Evolutionary conservation across 2,888 invertebrate genomes (phyloP), one percentile per base, ranked within the genome.

Genomic region (Lomographa bimaculata): DNA sequence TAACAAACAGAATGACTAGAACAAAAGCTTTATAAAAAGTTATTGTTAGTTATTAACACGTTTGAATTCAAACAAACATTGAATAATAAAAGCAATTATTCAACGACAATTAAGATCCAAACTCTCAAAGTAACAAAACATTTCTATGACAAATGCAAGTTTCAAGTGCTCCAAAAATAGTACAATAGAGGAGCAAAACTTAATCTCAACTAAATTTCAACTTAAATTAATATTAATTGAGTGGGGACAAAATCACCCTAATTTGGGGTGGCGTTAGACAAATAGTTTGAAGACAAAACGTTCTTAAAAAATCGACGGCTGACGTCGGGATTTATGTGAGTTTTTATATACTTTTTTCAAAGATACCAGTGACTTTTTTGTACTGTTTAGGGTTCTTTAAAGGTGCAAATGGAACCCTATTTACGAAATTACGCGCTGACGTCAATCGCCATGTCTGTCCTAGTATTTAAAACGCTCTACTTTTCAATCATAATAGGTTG

Each of bases 151-250:
- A 71, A 79, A 77, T 70, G 54, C 42, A 46, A 56, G 64, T 63
- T 60, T 64, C 62, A 60, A 64, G 60, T 36, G 57, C 51, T 54
- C 72, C 74, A 49, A 71, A 79, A 83, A 84, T 84, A 81, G 75
- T 63, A 57, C 55, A 55, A 57, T 53, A 50, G 49, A 44, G 21
- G 3, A 37, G 9, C 32, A 27, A 5, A 43, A 36, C 12, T 43
- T 78, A 84, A 82, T 85, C 79, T 74, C 60, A 50, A 65, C 68
- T 64, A 71, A 74, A 74, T 43, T 43, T 70, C 64, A 62, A 72
- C 68, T 54, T 58, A 65, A 68, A 68, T 62, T 60, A 65, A 68
- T 68, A 70, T 68, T 68, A 66, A 69, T 68, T 60, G 50, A 49
- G 52, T 63, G 63, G 62, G 56, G 63, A 67, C 63, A 69, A 67